A percentile compares a stretch with the other conserved stretches of the same genome.
Evolutionary conservation across 2,797 vertebrate species (phyloP).

Genomic region (Coccyzus lansbergi): DNA sequence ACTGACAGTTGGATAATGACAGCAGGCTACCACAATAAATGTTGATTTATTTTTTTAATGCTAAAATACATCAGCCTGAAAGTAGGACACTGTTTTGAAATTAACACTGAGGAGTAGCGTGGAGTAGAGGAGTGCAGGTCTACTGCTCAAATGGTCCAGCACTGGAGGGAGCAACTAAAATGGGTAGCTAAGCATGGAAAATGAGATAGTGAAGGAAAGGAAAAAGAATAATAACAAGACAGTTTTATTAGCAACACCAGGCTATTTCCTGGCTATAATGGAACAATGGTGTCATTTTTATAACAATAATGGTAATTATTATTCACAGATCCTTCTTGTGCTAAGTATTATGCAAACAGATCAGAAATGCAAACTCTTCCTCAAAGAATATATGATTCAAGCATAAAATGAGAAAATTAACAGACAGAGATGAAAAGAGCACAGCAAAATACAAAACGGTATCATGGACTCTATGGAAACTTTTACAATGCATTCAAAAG

Average conservation of each 20-base stretch:
- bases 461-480: neutral
- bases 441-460: neutral
- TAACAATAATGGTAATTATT: neutral
- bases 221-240: neutral
- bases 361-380: neutral
- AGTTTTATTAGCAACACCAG: neutral
- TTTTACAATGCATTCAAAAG: neutral
- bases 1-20: neutral
- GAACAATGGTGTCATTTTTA: neutral
- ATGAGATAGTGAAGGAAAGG: neutral
- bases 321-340: neutral
- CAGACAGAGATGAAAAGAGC: neutral
- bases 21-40: neutral
- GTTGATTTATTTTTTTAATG: neutral
- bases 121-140: neutral
- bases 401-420: neutral
- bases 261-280: neutral
- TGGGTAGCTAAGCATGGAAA: neutral
- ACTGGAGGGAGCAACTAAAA: neutral
- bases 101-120: neutral
- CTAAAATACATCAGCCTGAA: neutral
- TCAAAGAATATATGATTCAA: neutral
- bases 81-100: neutral
- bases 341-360: neutral
- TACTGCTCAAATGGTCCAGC: neutral